A percentile compares a stretch with the other conserved stretches of the same genome.
Conservation (phyloP, 2,797 vertebrate species). For the Nyctalus aviator region DNA sequence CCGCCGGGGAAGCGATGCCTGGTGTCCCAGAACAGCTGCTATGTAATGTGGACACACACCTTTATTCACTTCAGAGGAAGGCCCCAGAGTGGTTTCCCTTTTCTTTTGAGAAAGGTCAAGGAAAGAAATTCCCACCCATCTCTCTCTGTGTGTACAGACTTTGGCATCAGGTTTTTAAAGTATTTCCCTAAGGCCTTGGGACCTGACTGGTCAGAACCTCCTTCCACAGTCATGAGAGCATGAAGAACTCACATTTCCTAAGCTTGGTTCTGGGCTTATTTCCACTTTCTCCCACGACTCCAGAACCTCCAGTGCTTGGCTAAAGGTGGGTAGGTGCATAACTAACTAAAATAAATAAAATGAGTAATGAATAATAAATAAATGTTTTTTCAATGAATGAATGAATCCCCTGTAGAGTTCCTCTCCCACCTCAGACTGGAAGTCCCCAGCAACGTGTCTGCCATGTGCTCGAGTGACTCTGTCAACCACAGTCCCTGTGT, state of each 20-base stretch:
- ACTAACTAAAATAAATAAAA: not conserved
- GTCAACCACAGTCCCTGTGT: constrained; percentile 54
- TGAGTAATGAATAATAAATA: not conserved
- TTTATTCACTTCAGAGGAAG: not conserved
- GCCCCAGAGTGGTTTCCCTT: not conserved
- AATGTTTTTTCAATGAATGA: not conserved
- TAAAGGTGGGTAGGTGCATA: not conserved
- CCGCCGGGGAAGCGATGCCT: not conserved
- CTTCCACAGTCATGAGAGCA: not conserved
- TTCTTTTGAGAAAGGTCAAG: constrained; percentile 29
- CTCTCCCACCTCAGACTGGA: constrained; percentile 46
- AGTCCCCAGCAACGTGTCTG: constrained; percentile 64
- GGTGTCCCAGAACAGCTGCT: not conserved
- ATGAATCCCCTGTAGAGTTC: constrained; percentile 7
- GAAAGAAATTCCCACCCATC: not conserved
- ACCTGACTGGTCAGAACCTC: not conserved
- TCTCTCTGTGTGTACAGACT: not conserved
- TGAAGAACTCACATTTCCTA: not conserved
- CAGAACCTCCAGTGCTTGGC: not conserved
- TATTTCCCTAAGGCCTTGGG: not conserved
- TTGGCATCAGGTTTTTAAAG: not conserved
- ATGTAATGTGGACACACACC: not conserved
- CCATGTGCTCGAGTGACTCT: constrained; percentile 29
- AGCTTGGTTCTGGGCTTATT: not conserved
- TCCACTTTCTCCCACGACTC: not conserved